Evolutionary conservation across 2,888 invertebrate species (phyloP).

Genomic region (Nyleta sp.): DNA sequence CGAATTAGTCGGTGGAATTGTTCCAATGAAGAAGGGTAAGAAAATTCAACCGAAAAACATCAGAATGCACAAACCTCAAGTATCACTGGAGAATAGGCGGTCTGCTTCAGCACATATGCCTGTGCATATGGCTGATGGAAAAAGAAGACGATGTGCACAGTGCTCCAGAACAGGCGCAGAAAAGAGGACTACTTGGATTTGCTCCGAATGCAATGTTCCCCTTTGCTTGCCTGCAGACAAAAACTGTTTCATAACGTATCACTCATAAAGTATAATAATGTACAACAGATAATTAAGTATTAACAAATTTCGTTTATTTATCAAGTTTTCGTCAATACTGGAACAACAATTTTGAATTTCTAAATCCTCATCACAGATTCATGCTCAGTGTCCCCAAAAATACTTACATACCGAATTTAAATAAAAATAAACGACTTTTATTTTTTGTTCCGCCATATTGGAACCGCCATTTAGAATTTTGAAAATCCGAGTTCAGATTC

Average conservation of each 20-base stretch:
- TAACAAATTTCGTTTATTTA: too few relatives aligned
- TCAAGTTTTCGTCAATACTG: too few relatives aligned
- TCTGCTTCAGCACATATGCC: conserved; percentile 13
- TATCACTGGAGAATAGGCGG: conserved; percentile 12
- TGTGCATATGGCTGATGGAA: background rate
- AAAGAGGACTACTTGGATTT: background rate
- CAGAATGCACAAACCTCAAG: conserved; percentile 2
- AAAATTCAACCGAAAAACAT: conserved; percentile 10
- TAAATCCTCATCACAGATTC: too few relatives aligned
- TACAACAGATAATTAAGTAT: too few relatives aligned
- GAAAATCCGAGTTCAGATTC: too few relatives aligned
- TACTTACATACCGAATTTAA: too few relatives aligned
- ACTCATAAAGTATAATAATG: background rate
- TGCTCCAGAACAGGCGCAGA: background rate
- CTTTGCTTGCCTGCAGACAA: background rate
- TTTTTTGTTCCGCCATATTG: too few relatives aligned
- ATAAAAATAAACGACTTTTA: too few relatives aligned
- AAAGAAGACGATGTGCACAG: conserved; percentile 23
- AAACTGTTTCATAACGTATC: conserved; percentile 13
- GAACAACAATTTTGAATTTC: too few relatives aligned
- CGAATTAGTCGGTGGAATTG: conserved; percentile 27
- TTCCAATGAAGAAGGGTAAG: conserved; percentile 31
- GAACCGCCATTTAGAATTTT: too few relatives aligned
- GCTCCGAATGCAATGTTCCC: background rate
- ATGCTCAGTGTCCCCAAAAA: too few relatives aligned